These are phyloP conservation scores for Ochropacha duplaris DNA, from an alignment of 2,888 invertebrate species.

Conservation along the genomic window DNA sequence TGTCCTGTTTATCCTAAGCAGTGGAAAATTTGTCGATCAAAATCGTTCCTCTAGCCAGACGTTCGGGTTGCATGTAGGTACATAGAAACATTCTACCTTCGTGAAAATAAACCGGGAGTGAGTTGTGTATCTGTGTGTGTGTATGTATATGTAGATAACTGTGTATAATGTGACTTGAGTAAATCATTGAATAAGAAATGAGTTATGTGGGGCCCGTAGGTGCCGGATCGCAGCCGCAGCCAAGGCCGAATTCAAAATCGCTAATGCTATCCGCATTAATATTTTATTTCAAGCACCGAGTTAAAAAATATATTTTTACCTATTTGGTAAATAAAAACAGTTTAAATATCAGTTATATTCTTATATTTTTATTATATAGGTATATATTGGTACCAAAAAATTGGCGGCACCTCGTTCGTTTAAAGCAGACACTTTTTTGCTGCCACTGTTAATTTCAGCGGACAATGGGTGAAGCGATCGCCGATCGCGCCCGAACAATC, in stretches of 20 bases:
- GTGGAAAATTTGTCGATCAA: background rate
- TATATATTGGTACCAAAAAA: background rate
- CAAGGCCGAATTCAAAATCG: constrained; percentile 40
- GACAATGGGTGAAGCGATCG: constrained; percentile 63
- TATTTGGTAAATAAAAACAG: no score
- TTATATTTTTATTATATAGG: background rate
- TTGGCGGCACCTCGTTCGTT: constrained; percentile 21
- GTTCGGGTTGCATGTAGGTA: background rate
- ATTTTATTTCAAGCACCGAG: background rate
- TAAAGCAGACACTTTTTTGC: constrained; percentile 53
- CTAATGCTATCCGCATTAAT: constrained; percentile 6
- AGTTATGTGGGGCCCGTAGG: constrained; percentile 35
- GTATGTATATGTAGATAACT: constrained; percentile 16
- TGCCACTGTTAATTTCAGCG: constrained; percentile 62
- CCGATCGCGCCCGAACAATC: constrained; percentile 62
- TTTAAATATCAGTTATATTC: no score
- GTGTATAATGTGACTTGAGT: constrained; percentile 26
- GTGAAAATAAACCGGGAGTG: background rate
- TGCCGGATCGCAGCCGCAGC: constrained; percentile 25
- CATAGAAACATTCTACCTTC: background rate
- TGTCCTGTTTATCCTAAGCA: background rate
- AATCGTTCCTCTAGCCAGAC: constrained; percentile 1
- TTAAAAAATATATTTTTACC: background rate
- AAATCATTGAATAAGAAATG: constrained; percentile 44
- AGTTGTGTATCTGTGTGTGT: no score